phyloP scores from a whole-genome alignment of 1,140 invertebrate species.

The Cryptotermes secundus region DNA sequence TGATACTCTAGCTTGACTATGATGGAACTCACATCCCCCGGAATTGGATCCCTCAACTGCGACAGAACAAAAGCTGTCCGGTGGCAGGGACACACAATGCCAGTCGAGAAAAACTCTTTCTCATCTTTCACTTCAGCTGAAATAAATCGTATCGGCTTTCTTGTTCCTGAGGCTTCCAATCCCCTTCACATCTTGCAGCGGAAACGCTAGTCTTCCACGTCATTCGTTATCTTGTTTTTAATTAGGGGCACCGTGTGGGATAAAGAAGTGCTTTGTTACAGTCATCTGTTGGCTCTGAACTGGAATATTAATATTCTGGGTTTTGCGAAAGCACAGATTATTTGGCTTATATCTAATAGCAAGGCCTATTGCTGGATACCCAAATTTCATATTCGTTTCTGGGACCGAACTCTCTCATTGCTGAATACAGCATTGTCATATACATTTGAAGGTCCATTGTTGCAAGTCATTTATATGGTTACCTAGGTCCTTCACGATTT shows the following conservation, averaged over 20 bases:
- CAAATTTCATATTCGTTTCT: too few relatives aligned
- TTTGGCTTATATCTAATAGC: too few relatives aligned
- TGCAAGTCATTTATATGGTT: too few relatives aligned
- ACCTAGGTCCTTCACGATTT: too few relatives aligned
- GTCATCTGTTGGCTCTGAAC: neutral
- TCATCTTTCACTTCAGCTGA: neutral
- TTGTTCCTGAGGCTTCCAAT: neutral
- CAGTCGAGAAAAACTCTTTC: neutral
- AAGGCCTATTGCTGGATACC: too few relatives aligned
- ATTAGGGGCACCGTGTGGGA: neutral
- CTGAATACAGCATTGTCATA: too few relatives aligned
- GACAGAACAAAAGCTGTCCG: neutral
- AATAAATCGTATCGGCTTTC: neutral
- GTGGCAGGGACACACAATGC: neutral
- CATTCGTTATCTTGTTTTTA: neutral
- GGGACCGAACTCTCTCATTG: too few relatives aligned
- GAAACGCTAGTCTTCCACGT: neutral
- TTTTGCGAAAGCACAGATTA: too few relatives aligned
- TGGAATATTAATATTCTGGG: neutral
- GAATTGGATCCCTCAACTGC: neutral
- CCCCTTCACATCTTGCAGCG: neutral
- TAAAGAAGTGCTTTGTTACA: neutral
- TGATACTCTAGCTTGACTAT: neutral
- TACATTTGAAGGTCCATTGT: too few relatives aligned
- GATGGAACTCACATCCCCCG: neutral